phyloP scores from a whole-genome alignment of 53 echinoderm and acorn worm genomes.

The Henricia sp. region DNA sequence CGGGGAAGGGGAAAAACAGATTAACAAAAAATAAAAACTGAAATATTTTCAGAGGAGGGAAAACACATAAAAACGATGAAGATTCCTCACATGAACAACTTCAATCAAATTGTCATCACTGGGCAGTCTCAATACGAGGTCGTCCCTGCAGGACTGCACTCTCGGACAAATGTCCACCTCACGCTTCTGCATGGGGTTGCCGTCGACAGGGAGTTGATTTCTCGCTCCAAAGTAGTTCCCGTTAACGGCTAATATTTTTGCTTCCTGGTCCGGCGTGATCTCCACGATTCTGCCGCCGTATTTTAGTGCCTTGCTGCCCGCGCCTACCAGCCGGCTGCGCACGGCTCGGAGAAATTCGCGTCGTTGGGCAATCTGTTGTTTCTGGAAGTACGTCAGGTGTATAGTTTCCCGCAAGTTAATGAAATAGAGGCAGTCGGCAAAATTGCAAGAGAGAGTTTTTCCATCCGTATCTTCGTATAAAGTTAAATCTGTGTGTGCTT shows the following conservation, averaged over 20 bases:
- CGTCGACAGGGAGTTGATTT: neutral
- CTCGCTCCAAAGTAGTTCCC: neutral
- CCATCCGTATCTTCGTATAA: too few relatives aligned
- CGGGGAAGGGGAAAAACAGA: too few relatives aligned
- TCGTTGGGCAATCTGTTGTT: neutral
- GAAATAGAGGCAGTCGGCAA: conserved; percentile 8
- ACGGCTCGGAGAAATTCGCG: neutral
- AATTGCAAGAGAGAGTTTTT: too few relatives aligned
- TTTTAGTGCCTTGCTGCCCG: neutral
- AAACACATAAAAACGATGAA: too few relatives aligned
- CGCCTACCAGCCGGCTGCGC: neutral
- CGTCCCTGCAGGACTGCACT: conserved; percentile 40
- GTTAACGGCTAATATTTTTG: conserved; percentile 13
- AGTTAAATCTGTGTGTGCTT: too few relatives aligned
- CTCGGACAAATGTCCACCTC: conserved; percentile 38
- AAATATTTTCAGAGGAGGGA: too few relatives aligned
- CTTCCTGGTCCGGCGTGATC: conserved; percentile 8
- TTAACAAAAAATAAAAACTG: too few relatives aligned
- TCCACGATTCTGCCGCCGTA: neutral
- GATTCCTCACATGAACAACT: conserved; percentile 56
- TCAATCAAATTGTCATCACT: conserved; percentile 30
- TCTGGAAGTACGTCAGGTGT: conserved; percentile 10
- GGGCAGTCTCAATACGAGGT: conserved; percentile 30
- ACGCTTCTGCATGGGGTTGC: conserved; percentile 10
- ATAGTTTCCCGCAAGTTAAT: conserved; percentile 28